Conservation (phyloP, 2,113 vertebrate species). For the Notothenia rossii region DNA sequence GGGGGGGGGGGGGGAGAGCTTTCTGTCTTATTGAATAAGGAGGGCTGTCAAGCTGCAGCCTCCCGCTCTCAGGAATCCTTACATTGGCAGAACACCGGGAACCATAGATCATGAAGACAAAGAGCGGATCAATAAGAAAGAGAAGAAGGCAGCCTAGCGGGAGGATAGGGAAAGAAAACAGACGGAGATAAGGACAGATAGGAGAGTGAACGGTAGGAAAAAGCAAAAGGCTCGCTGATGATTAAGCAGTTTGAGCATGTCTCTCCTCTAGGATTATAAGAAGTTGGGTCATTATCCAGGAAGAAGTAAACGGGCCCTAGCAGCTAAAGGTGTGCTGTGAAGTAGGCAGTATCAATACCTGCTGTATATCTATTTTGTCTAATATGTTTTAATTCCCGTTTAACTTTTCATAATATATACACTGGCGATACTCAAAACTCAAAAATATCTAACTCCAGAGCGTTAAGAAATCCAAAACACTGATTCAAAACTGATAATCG, state of each 20-base stretch:
- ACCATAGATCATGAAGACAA: constrained; percentile 59
- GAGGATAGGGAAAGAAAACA: constrained; percentile 27
- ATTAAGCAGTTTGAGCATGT: constrained; percentile 24
- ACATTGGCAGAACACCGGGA: constrained; percentile 59
- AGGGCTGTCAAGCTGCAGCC: constrained; percentile 47
- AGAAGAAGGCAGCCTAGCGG: constrained; percentile 21
- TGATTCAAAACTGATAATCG: too few relatives aligned
- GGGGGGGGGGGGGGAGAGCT: constrained; percentile 44
- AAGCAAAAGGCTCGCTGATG: background rate
- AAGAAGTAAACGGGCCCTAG: background rate
- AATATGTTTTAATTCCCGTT: too few relatives aligned
- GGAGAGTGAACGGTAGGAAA: constrained; percentile 9
- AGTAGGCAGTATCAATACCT: background rate
- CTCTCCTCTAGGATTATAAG: background rate
- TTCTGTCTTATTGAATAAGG: constrained; percentile 57
- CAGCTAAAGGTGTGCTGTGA: background rate
- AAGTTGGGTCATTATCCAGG: background rate
- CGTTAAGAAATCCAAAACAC: too few relatives aligned
- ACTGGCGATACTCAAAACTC: too few relatives aligned
- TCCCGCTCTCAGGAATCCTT: constrained; percentile 57
- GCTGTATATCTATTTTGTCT: background rate
- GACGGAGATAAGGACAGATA: constrained; percentile 19
- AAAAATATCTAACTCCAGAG: too few relatives aligned
- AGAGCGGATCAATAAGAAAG: constrained; percentile 53
- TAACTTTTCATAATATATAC: too few relatives aligned